Conservation (phyloP, 1,140 invertebrate species). For the Solen grandis region DNA sequence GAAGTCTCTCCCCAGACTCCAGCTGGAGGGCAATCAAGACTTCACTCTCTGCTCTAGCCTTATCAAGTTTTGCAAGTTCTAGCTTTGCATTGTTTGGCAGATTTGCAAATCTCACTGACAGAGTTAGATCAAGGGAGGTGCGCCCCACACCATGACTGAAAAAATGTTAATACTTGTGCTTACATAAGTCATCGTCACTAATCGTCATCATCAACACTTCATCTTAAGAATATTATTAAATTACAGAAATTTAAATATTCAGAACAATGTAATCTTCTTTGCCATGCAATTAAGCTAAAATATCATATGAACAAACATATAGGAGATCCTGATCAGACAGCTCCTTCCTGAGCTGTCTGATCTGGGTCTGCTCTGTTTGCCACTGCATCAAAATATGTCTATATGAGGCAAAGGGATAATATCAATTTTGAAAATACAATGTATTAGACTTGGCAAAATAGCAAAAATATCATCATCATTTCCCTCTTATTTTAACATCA, state of each 20-base stretch:
- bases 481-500: no score
- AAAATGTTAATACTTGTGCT: no score
- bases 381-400: no score
- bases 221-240: not conserved
- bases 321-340: no score
- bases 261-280: not conserved
- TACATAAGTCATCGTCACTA: no score
- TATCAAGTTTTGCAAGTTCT: constrained; percentile 87
- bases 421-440: no score
- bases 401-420: no score
- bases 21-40: constrained; percentile 88
- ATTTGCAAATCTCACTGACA: constrained; percentile 88
- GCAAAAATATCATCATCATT: no score
- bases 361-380: no score
- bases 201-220: not conserved
- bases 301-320: no score
- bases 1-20: constrained; percentile 86
- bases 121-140: constrained; percentile 86
- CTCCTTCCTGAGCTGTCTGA: no score
- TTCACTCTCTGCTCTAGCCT: constrained; percentile 83
- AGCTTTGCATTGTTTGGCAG: constrained; percentile 91
- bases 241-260: not conserved
- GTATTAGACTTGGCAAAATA: no score
- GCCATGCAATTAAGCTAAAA: not conserved
- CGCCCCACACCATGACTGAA: constrained; percentile 85